Conservation (phyloP, 1,140 invertebrate genomes). For the Drosophila serrata region DNA sequence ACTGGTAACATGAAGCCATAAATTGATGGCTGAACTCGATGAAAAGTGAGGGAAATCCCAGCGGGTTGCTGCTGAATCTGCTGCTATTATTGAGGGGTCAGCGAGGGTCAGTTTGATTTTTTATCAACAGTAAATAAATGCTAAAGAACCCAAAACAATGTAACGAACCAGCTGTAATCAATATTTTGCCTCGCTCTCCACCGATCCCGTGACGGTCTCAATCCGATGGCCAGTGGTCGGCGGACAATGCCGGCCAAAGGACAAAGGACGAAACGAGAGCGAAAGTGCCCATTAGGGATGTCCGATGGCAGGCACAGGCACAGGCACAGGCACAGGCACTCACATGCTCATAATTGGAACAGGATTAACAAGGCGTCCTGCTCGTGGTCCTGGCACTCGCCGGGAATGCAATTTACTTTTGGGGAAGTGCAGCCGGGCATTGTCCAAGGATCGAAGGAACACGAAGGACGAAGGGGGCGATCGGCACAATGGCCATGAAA, state of each 20-base stretch:
- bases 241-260: conserved; percentile 49
- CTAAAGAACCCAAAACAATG: conserved; percentile 55
- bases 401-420: conserved; percentile 58
- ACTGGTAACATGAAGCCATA: conserved; percentile 20
- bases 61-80: conserved; percentile 16
- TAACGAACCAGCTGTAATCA: conserved; percentile 66
- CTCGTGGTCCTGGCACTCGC: conserved; percentile 21
- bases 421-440: conserved; percentile 40
- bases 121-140: conserved; percentile 71
- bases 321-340: conserved; percentile 76
- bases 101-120: conserved; percentile 64
- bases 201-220: conserved; percentile 32
- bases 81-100: conserved; percentile 44
- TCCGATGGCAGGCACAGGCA: conserved; percentile 41
- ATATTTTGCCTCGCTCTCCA: conserved; percentile 68
- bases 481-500: conserved; percentile 68
- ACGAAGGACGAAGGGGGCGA: conserved; percentile 20
- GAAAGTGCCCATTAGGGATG: conserved; percentile 80
- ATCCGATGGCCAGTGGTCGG: conserved; percentile 36
- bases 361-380: conserved; percentile 74
- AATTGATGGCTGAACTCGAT: conserved; percentile 16
- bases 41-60: conserved; percentile 10
- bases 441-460: conserved; percentile 54
- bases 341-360: conserved; percentile 80
- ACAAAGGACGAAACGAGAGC: conserved; percentile 50